Base-by-base conservation (phyloP, 2,888 invertebrate species). In the Cryptocheilus praepositus region DNA sequence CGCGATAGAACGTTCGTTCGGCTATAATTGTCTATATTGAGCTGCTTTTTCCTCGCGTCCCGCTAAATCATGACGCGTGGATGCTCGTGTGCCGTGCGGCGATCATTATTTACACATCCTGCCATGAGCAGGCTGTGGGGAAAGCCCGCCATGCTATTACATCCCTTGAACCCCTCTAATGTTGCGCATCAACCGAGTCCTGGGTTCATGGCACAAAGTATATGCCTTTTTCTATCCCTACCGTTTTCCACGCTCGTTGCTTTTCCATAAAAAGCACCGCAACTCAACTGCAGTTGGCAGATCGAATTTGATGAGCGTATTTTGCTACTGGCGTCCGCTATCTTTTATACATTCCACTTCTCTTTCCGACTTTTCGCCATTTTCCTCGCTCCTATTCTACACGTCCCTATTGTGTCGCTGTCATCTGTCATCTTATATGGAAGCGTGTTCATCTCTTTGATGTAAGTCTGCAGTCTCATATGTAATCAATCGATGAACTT, bases 51-150 rank as follows among this genome's bases (percentile, higher is more conserved):
- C 45, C 43, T 25, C 46, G 54, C 7, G 36, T 11, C 13, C 28
- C 66, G 19, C 61, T 79, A 78, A 79, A 76, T 79, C 78, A 79
- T 64, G 61, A 62, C 64, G 69, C 64, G 66, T 64, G 74, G 70
- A 74, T 67, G 68, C 57, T 69, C 60, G 61, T 59, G 76, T 61
- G 62, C 44, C 68, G 61, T 69, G 65, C 67, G 58, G 53, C 68
- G 76, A 71, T 80, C 80, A 78, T 81, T 81, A 80, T 81, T 81
- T 80, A 81, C 77, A 73, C 71, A 78, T 77, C 71, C 80, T 80
- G 80, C 67, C 70, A 73, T 56, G 65, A 74, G 64, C 80, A 76
- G 80, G 57, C 65, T 67, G 70, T 71, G 51, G 79, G 70, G 69
- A 16, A 16, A 16, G 49, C 4, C 16, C 4, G 51, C 21, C 53